phyloP scores from a whole-genome alignment of 2,797 vertebrate genomes.

The Eulemur mongoz region DNA sequence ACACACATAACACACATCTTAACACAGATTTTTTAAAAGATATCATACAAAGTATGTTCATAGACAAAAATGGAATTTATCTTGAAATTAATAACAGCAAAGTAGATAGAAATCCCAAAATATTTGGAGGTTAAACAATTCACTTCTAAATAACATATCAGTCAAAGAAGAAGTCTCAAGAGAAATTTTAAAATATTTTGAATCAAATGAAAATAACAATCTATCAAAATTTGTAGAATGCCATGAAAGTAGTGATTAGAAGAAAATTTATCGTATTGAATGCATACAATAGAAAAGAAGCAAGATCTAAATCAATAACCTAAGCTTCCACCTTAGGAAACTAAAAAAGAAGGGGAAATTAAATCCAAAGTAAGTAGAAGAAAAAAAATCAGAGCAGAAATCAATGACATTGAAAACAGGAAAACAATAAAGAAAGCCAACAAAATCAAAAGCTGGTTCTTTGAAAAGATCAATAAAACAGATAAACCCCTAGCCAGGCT shows the following conservation, averaged over 20 bases:
- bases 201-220: background rate
- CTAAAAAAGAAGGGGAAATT: background rate
- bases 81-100: background rate
- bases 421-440: background rate
- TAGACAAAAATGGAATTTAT: background rate
- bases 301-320: background rate
- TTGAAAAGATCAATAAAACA: background rate
- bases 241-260: background rate
- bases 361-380: background rate
- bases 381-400: background rate
- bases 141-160: background rate
- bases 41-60: background rate
- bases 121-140: background rate
- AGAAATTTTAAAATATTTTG: background rate
- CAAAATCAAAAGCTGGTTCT: background rate
- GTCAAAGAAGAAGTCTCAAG: background rate
- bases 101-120: background rate
- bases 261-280: background rate
- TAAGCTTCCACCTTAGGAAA: background rate
- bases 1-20: background rate
- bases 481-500: background rate
- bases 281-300: background rate
- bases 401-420: background rate
- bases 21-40: background rate
- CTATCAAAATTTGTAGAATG: background rate